These are phyloP conservation scores for Acromyrmex echinatior DNA, from an alignment of 1,140 invertebrate species.

Conservation along the genomic window DNA sequence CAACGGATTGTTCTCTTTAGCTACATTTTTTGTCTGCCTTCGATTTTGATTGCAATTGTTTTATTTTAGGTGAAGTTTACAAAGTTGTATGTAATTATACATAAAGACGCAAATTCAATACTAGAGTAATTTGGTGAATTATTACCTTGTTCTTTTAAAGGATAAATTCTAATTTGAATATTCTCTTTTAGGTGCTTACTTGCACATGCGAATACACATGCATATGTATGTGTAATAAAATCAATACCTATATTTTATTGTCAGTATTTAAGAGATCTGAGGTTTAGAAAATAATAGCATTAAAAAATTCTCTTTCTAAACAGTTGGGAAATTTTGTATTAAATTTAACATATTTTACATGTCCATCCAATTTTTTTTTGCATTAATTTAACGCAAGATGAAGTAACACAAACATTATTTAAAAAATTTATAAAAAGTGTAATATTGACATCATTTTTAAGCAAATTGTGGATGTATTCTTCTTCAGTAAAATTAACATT, in stretches of 20 bases:
- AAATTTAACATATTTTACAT: too few relatives aligned
- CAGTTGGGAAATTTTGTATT: too few relatives aligned
- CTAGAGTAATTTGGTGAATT: neutral
- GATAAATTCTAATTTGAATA: conserved; percentile 6
- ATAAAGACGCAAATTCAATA: neutral
- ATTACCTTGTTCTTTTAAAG: neutral
- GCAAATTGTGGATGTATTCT: too few relatives aligned
- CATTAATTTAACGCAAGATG: too few relatives aligned
- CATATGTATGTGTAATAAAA: neutral
- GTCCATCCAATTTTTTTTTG: too few relatives aligned
- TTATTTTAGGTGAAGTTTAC: neutral
- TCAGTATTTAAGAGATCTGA: too few relatives aligned
- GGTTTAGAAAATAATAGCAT: neutral
- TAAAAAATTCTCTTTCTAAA: too few relatives aligned
- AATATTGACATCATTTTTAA: too few relatives aligned
- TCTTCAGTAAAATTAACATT: too few relatives aligned
- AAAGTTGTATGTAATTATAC: neutral
- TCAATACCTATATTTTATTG: neutral
- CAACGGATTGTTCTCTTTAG: neutral
- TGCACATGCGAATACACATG: neutral
- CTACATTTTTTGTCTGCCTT: neutral
- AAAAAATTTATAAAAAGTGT: too few relatives aligned
- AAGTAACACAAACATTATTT: too few relatives aligned
- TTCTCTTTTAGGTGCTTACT: neutral
- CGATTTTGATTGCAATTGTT: neutral